Evolutionary conservation across 2,888 invertebrate genomes (phyloP), one percentile per base, ranked within the genome.

Genomic region (Heliconius sara): DNA sequence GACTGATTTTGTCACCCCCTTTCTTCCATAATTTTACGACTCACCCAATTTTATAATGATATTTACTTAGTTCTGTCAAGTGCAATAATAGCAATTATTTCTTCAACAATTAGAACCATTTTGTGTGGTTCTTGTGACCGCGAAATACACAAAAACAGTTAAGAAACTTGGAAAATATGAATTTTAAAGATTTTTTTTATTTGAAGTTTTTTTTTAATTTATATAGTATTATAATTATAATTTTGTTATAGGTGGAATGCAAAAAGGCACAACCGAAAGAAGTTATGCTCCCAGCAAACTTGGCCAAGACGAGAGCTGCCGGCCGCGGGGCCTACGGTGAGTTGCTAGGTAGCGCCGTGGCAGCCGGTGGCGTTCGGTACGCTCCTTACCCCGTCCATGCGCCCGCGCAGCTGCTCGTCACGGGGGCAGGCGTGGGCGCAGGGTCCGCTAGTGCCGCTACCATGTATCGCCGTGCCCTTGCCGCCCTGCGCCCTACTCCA

Each of bases 241-340:
- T 60, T 74, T 81, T 81, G 81, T 94, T 94, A 67, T 96, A 99
- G 99, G 99, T 99, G 96, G 99, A 99, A 96, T 99, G 99, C 96
- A 99, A 99, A 97, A 99, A 99, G 96, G 99, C 99, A 91, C 99
- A 99, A 96, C 99, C 99, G 85, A 99, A 99, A 96, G 99, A 99
- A 96, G 99, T 99, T 90, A 99, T 99, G 99, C 97, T 99, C 91
- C 99, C 99, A 89, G 98, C 98, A 88, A 98, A 98, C 95, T 96
- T 98, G 96, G 98, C 98, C 91, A 98, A 98, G 96, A 98, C 98
- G 95, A 97, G 98, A 94, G 98, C 98, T 93, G 98, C 98, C 89
- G 98, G 98, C 89, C 97, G 98, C 95, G 98, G 98, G 95, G 98
- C 98, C 96, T 99, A 98, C 97, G 98, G 98, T 99, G 98, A 98